phyloP scores from a whole-genome alignment of 2,113 vertebrate genomes.

The Elaphurus davidianus region DNA sequence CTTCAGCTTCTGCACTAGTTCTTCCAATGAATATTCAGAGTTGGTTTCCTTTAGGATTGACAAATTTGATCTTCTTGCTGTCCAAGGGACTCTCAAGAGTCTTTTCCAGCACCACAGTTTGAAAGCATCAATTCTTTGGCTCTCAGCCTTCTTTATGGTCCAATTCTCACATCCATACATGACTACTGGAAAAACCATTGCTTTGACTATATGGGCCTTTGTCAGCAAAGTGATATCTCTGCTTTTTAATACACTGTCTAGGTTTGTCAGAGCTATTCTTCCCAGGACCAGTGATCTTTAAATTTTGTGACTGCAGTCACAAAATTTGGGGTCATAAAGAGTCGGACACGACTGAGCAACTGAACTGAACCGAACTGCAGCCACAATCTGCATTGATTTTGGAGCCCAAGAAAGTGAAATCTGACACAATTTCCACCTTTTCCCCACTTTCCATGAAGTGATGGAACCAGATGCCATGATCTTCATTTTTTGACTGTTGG shows the following conservation, averaged over 20 bases:
- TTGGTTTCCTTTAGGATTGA: not conserved
- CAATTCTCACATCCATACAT: not conserved
- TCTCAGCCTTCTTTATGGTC: not conserved
- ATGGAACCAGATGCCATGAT: not conserved
- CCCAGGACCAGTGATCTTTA: not conserved
- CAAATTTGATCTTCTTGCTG: not conserved
- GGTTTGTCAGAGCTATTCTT: not conserved
- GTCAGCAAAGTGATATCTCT: not conserved
- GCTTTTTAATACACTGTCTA: not conserved
- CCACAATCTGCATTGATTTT: not conserved
- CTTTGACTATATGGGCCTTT: not conserved
- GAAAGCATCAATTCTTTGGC: not conserved
- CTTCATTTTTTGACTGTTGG: not conserved
- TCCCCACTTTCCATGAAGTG: not conserved
- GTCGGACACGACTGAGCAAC: rapidly evolving
- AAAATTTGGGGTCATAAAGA: not conserved
- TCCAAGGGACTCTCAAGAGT: not conserved
- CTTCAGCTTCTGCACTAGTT: not conserved
- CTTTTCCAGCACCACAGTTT: not conserved
- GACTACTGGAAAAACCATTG: not conserved
- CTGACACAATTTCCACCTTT: not conserved
- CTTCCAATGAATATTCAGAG: not conserved
- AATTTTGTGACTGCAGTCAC: not conserved
- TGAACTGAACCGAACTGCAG: not conserved
- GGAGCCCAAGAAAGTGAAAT: not conserved